Base-by-base conservation (phyloP, 2,113 vertebrate species). In the Nannobrachium achirus region DNA sequence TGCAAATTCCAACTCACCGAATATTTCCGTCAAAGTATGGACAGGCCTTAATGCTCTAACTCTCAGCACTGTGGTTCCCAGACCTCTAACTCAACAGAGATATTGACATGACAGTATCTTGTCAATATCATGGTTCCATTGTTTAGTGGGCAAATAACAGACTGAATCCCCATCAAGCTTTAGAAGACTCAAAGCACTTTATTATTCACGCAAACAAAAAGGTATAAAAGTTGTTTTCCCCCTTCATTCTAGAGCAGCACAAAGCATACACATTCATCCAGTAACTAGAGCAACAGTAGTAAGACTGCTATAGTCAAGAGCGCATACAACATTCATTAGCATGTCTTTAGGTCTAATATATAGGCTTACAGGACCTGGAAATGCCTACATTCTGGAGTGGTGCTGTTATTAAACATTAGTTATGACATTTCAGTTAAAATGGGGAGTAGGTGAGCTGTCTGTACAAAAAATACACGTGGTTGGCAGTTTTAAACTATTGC, bases 141-240 rank as follows among this genome's bases (percentile, higher is more conserved):
- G 25, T 33, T 33, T 33, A 4, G 1, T 1, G 25, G 25, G 25
- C 3, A 33, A 33, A 33, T 33, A 33, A 33, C 25, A 33, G 25
- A 33, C 9, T 7, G n/a, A 58, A 42, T 18, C 10, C 39, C n/a
- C 40, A 18, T 44, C 39, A 59, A 42, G 2, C 69, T 80, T 75
- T 76, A 67, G 70, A 52, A 78, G 69, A 62, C 46, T 75, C 60
- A 78, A 79, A 79, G 80, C 68, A 42, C 67, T 25, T 6, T 9
- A 81, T 80, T 64, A 78, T 84, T 71, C 68, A 76, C 55, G 69
- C 61, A 41, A 66, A 74, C 57, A 62, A 46, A 62, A 69, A 66
- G 71, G 78, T 80, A 84, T 59, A 86, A 88, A 86, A 81, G 41
- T 60, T 67, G 2, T 60, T 19, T 20, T 58, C 41, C 58, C 60